Base-by-base conservation (phyloP, 2,113 vertebrate genomes). In the Pomatorhinus ruficollis region DNA sequence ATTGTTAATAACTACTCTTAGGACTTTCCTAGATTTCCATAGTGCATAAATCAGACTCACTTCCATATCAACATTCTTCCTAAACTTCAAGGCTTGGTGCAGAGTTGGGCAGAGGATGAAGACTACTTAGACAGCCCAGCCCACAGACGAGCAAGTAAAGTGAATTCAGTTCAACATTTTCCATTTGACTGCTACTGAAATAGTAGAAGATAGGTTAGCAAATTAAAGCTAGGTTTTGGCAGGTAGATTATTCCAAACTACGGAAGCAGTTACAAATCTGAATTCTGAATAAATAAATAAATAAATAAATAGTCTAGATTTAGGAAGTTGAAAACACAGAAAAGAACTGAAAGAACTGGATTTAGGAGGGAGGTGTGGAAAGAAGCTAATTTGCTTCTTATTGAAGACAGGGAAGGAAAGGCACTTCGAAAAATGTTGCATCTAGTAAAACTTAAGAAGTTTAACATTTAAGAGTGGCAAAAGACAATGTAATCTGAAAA, bases 321-420 rank as follows among this genome's bases (percentile, higher is more conserved):
- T 56, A 39, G 7, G n/a, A 37, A 82, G 4, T n/a, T 33, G 5
- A 24, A 57, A 20, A 53, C 5, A n/a, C 16, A 63, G 2, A 61
- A 56, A 44, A 81, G 10, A 70, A 40, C 5, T n/a, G 16, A 79
- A 70, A 70, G 9, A 61, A 65, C 9, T 47, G 5, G 6, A 6
- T n/a, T 70, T 27, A 66, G 3, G 25, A 84, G 3, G 15, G 6
- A 81, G 2, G 9, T 14, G 3, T 50, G 10, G 25, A 45, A 75
- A 59, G 7, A 15, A 64, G 4, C 5, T 44, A 11, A 39, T 54
- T 35, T 0, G 1, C 7, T 23, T 53, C 5, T 52, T 31, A 3
- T 6, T n/a, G 27, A 21, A 21, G 8, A 40, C 10, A 63, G 5
- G 3, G 21, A 80, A 72, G 24, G 15, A 70, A 60, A 80, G 44